These are phyloP conservation scores for Notarius lentiginosus DNA, from an alignment of 2,113 vertebrate species.

Conservation along the genomic window DNA sequence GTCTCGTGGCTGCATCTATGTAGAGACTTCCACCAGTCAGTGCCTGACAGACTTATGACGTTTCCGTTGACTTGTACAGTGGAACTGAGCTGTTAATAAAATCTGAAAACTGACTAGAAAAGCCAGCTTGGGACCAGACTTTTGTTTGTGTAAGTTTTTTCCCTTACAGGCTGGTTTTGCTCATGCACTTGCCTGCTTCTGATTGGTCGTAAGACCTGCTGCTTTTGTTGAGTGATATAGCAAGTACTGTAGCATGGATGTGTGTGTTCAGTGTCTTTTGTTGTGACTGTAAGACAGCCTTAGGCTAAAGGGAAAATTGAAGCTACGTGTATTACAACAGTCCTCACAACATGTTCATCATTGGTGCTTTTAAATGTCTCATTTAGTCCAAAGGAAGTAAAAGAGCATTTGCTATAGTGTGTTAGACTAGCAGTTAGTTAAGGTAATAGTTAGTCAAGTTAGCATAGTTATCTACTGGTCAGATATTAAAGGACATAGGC, in stretches of 20 bases:
- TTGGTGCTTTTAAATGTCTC: background rate
- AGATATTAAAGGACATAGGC: background rate
- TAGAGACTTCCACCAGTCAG: constrained; percentile 74
- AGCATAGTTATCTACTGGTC: constrained; percentile 18
- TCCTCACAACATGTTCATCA: background rate
- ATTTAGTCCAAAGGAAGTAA: background rate
- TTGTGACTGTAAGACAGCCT: background rate
- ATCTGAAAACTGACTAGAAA: constrained; percentile 2
- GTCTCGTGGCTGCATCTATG: constrained; percentile 60
- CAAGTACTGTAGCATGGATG: background rate
- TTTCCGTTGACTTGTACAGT: background rate
- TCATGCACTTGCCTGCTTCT: background rate
- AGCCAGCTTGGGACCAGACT: constrained; percentile 15
- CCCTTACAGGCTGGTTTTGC: background rate
- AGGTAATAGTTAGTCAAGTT: background rate
- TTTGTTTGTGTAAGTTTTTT: background rate
- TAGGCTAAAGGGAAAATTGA: background rate
- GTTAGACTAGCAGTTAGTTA: background rate
- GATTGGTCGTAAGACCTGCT: background rate
- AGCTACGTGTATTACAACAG: background rate
- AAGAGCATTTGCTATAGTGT: background rate
- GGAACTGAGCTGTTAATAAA: constrained; percentile 1
- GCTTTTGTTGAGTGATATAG: background rate
- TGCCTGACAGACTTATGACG: constrained; percentile 73
- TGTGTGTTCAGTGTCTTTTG: background rate